Evolutionary conservation across 2,113 vertebrate species (phyloP), one percentile per base, ranked within the genome.

Genomic region (Platichthys flesus): DNA sequence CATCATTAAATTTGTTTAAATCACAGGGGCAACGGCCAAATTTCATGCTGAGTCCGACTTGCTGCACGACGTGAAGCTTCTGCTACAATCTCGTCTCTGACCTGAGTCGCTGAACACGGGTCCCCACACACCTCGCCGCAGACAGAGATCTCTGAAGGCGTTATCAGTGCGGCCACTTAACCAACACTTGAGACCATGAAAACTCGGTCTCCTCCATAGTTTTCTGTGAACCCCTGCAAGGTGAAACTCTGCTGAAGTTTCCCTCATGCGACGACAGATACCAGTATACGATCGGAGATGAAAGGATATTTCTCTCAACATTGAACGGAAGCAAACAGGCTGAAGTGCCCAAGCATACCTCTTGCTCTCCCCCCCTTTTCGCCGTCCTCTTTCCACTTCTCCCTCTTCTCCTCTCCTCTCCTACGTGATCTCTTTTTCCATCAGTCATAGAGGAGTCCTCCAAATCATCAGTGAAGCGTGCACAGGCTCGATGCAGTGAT

Each of bases 251-350:
- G 73, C 26, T 15, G 10, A 10, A 42, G 71, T 80, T 90, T 68
- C 69, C 60, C 65, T 62, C 71, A 79, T 89, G 87, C 85, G 74
- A 89, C 60, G 63, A 86, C 82, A 88, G 78, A 89, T 71, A 87
- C 83, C 85, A 82, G 84, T 81, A 87, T 79, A 79, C 74, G 71
- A 76, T 82, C 1, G 3, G 54, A 93, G 83, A 91, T 91, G 67
- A 91, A 91, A 90, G 85, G 86, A 85, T 85, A 76, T 76, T 76
- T 42, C 82, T 90, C 83, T 89, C 86, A 84, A 79, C 84, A 40
- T 80, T 65, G 62, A 87, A 86, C 73, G 81, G 88, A 92, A 92
- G 90, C 85, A 91, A 91, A 93, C 88, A 84, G 63, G 63, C 76
- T 59, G 55, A 71, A 69, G 78, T 81, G 85, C 65, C 67, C 40